Conservation (phyloP, 2,797 vertebrate genomes). For the Ceryle rudis region DNA sequence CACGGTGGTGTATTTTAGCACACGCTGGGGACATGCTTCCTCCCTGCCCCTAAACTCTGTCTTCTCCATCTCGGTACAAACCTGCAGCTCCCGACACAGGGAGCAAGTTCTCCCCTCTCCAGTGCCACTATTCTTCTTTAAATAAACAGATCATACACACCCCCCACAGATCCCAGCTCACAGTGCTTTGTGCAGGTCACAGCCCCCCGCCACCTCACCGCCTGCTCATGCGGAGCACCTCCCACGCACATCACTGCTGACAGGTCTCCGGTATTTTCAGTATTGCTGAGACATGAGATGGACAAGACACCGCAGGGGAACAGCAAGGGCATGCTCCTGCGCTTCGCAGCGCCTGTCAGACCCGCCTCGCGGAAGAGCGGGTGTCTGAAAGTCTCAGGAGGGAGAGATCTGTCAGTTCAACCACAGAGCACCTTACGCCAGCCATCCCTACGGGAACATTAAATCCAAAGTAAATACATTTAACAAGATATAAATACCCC, state of each 20-base stretch:
- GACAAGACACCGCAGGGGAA: background rate
- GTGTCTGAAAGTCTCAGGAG: background rate
- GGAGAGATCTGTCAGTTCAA: background rate
- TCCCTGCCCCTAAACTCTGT: accelerated
- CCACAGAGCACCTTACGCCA: background rate
- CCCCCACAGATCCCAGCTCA: background rate
- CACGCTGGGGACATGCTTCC: accelerated
- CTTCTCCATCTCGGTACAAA: background rate
- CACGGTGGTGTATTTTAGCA: accelerated
- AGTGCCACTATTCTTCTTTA: background rate
- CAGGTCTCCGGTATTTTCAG: background rate
- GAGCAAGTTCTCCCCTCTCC: background rate
- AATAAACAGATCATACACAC: background rate
- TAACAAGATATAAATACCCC: too few relatives aligned
- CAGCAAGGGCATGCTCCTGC: background rate
- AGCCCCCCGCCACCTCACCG: background rate
- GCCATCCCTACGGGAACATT: background rate
- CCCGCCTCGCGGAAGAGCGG: background rate
- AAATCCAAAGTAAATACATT: background rate
- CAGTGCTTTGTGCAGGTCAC: background rate
- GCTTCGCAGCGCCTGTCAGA: background rate
- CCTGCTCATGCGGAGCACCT: background rate
- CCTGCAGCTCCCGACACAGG: accelerated
- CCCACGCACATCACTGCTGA: accelerated
- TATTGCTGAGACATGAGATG: background rate